Evolutionary conservation across 2,888 invertebrate species (phyloP), one percentile per base, ranked within the genome.

Genomic region (Coelogynopora nodosa): DNA sequence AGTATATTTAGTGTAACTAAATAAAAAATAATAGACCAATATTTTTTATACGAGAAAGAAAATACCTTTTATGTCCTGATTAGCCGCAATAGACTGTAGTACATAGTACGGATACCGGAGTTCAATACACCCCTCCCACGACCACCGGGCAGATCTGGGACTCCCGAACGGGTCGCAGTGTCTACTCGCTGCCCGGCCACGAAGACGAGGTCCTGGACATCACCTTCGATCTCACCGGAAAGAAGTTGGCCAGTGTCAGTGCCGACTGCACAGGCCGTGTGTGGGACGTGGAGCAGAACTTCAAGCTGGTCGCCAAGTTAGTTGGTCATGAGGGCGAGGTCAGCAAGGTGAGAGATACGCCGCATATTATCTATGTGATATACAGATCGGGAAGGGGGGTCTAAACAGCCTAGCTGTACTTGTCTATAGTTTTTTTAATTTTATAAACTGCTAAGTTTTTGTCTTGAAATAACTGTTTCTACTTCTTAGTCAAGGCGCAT

Each of bases 221-320:
- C 80, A 93, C 94, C 87, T 95, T 95, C 92, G 95, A 95, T 93
- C 94, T 94, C 91, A 94, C 94, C 0, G 95, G 95, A 0, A 94
- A 94, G 88, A 93, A 94, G 82, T 92, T 96, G 91, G 94, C 95
- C 18, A 95, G 95, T 0, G 94, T 94, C 0, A 95, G 95, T 84
- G 94, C 94, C 89, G 95, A 96, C 90, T 94, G 94, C 86, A 95
- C 94, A 0, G 95, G 95, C 0, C 93, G 94, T 26, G 93, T 95
- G 84, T 95, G 95, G 93, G 94, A 94, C 90, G 90, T 91, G 29
- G 67, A 67, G 67, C 88, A 89, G 67, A 91, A 91, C 92, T 94
- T 91, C 87, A 89, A 90, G 74, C 89, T 90, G 0, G 86, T 91
- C 27, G 89, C 90, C 30, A 91, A 90, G 87, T 90, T 92, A 83